phyloP scores from a whole-genome alignment of 64 coral and sea anemone species.

The Montipora foliosa region DNA sequence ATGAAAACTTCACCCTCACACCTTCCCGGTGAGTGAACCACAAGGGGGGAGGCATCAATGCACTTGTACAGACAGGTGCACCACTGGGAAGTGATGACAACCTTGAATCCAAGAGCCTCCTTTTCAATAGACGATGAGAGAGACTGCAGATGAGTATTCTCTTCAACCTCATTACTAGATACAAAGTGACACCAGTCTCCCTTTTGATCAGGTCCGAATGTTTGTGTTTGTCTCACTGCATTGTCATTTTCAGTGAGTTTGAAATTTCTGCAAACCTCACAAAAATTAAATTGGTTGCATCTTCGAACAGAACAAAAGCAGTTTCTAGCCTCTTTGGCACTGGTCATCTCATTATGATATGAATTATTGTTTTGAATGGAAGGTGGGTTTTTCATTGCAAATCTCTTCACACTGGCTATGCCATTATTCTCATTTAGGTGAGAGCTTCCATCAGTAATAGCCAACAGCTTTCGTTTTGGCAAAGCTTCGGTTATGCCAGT shows the following conservation, averaged over 20 bases:
- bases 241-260: neutral
- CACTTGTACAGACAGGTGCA: constrained; percentile 78
- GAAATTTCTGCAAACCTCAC: constrained; percentile 32
- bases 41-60: constrained; percentile 94
- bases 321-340: neutral
- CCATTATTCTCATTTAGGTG: neutral
- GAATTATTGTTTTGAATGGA: neutral
- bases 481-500: neutral
- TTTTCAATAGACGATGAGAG: neutral
- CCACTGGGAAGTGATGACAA: constrained; percentile 63
- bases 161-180: neutral
- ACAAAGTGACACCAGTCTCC: neutral
- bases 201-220: neutral
- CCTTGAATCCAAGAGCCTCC: neutral
- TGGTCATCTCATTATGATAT: neutral
- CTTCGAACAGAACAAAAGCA: constrained; percentile 68
- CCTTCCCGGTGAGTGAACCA: constrained; percentile 55
- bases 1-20: constrained; percentile 75
- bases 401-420: neutral
- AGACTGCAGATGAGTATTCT: neutral
- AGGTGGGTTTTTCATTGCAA: neutral
- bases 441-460: neutral
- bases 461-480: neutral
- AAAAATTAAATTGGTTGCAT: constrained; percentile 49
- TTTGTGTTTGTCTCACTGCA: neutral